Evolutionary conservation across 2,113 vertebrate genomes (phyloP).

Genomic region (Bettongia penicillata): DNA sequence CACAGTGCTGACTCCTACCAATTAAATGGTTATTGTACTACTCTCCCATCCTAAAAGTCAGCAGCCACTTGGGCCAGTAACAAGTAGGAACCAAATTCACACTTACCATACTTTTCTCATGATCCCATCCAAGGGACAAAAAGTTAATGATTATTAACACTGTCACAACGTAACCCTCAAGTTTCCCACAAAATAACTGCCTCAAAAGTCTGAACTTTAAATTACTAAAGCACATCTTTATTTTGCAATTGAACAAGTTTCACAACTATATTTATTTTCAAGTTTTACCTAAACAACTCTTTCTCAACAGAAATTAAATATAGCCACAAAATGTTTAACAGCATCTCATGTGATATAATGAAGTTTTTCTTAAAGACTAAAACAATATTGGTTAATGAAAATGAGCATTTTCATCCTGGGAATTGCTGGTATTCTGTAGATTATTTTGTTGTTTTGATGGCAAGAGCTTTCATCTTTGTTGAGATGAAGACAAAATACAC

Average conservation of each 20-base stretch:
- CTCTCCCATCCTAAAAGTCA: neutral
- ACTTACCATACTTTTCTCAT: neutral
- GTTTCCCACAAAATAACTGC: slow-evolving; percentile 38
- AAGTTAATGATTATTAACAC: neutral
- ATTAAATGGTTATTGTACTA: neutral
- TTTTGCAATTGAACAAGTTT: slow-evolving; percentile 87
- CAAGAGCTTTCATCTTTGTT: slow-evolving; percentile 81
- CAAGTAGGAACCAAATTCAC: slow-evolving; percentile 23
- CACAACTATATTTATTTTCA: slow-evolving; percentile 85
- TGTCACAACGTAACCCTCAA: slow-evolving; percentile 13
- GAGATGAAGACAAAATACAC: slow-evolving; percentile 80
- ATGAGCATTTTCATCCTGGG: slow-evolving; percentile 79
- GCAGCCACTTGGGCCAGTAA: neutral
- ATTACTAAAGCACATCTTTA: slow-evolving; percentile 89
- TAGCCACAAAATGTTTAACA: slow-evolving; percentile 84
- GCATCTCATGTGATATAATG: slow-evolving; percentile 82
- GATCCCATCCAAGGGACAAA: neutral
- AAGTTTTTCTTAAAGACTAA: slow-evolving; percentile 82
- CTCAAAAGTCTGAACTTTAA: slow-evolving; percentile 71
- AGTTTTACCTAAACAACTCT: slow-evolving; percentile 85
- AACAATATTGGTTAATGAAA: slow-evolving; percentile 83
- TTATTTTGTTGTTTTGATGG: slow-evolving; percentile 79
- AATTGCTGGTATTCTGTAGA: slow-evolving; percentile 80
- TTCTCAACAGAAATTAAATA: slow-evolving; percentile 86
- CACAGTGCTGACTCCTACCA: neutral